Evolutionary conservation across 2,113 vertebrate species (phyloP).

Genomic region (Varanus salvator): DNA sequence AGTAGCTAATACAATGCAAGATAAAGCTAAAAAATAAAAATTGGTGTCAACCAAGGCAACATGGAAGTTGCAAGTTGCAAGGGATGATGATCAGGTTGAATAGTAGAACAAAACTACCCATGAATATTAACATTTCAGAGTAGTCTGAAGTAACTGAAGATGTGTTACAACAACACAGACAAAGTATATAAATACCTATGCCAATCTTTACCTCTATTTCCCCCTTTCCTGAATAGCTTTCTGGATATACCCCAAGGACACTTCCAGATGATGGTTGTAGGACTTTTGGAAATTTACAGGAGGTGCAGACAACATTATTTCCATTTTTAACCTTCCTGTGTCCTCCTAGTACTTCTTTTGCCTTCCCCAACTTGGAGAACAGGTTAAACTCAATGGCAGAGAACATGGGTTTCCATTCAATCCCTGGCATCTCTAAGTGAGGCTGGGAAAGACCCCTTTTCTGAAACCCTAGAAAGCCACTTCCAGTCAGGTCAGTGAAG

Average conservation of each 20-base stretch:
- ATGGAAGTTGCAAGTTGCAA: background rate
- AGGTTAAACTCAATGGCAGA: too few species aligned
- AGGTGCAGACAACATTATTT: too few species aligned
- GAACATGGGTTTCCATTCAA: too few species aligned
- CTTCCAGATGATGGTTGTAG: too few species aligned
- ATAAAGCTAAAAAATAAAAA: background rate
- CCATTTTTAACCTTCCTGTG: too few species aligned
- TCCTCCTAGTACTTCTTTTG: too few species aligned
- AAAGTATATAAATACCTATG: background rate
- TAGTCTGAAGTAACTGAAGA: background rate
- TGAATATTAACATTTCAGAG: background rate
- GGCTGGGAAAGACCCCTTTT: too few species aligned
- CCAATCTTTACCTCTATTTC: background rate
- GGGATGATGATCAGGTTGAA: background rate
- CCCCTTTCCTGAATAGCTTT: background rate
- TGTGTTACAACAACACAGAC: background rate
- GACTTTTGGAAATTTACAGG: too few species aligned
- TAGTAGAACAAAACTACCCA: background rate
- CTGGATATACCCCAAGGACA: background rate
- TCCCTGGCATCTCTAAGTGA: too few species aligned
- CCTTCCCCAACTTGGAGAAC: too few species aligned
- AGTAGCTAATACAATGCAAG: background rate
- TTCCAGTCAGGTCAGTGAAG: too few species aligned
- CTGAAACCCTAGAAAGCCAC: too few species aligned
- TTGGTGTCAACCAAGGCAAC: conserved; percentile 5